Evolutionary conservation across 2,797 vertebrate genomes (phyloP).

Genomic region (Sebastes dallii): DNA sequence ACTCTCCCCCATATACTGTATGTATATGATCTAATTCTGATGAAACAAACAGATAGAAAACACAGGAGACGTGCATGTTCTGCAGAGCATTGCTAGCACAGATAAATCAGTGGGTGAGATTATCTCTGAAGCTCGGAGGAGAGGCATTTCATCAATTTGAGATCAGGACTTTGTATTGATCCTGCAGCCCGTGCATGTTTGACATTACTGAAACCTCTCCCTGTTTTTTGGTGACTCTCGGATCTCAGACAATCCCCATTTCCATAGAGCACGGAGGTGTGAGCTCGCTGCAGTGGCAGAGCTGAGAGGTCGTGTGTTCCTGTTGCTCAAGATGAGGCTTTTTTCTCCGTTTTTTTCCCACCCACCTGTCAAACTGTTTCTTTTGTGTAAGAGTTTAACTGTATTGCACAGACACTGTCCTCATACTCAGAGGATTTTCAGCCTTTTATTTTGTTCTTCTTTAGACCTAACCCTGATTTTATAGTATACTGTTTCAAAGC

Average conservation of each 20-base stretch:
- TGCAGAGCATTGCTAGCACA: conserved; percentile 56
- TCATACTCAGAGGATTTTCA: conserved; percentile 5
- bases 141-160: conserved; percentile 80
- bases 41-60: conserved; percentile 9
- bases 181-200: conserved; percentile 63
- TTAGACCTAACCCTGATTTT: conserved; percentile 2
- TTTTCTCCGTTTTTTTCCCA: background rate
- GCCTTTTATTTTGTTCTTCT: background rate
- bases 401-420: background rate
- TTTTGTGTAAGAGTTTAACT: conserved; percentile 20
- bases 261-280: conserved; percentile 43
- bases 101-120: conserved; percentile 77
- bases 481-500: conserved; percentile 17
- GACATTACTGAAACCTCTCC: conserved; percentile 61
- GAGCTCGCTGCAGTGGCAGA: conserved; percentile 20
- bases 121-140: conserved; percentile 63
- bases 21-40: background rate
- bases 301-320: conserved; percentile 14
- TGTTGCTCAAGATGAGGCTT: conserved; percentile 14
- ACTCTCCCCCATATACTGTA: background rate
- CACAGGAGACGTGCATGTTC: conserved; percentile 52
- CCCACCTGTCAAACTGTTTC: conserved; percentile 25
- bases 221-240: conserved; percentile 61
- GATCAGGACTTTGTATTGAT: conserved; percentile 77
- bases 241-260: conserved; percentile 57